Percentiles rank a stretch among this genome's conserved stretches.
These are phyloP conservation scores for Automeris io DNA, from an alignment of 2,888 invertebrate genomes.

Conservation along the genomic window DNA sequence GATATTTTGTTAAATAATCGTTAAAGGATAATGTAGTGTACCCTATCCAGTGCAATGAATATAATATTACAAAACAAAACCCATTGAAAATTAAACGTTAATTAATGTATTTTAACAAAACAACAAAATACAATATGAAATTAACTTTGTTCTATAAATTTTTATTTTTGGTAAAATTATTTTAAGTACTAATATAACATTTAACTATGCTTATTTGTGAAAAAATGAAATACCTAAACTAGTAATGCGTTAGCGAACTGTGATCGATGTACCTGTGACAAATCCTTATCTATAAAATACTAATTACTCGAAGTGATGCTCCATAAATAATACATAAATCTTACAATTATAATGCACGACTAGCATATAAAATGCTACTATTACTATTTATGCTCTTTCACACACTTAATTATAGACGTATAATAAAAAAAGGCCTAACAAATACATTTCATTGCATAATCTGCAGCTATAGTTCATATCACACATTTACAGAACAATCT, in stretches of 20 bases:
- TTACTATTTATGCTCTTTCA: slow-evolving; percentile 16
- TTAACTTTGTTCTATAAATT: slow-evolving; percentile 59
- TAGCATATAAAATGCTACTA: slow-evolving; percentile 60
- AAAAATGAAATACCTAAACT: slow-evolving; percentile 35
- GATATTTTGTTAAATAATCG: slow-evolving; percentile 19
- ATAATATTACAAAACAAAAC: slow-evolving; percentile 59
- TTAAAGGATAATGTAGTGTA: slow-evolving; percentile 22
- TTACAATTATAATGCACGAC: slow-evolving; percentile 46
- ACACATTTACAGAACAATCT: too few species aligned
- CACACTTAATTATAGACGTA: too few species aligned
- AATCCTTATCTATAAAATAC: background rate
- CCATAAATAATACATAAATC: slow-evolving; percentile 20
- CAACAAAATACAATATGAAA: slow-evolving; percentile 45
- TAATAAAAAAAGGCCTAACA: too few species aligned
- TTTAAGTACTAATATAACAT: slow-evolving; percentile 69
- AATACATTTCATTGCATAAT: too few species aligned
- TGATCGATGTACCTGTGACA: slow-evolving; percentile 6
- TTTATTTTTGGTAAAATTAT: slow-evolving; percentile 64
- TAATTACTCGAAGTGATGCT: slow-evolving; percentile 22
- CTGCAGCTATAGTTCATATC: too few species aligned
- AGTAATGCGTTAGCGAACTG: slow-evolving; percentile 15
- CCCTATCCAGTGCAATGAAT: slow-evolving; percentile 30
- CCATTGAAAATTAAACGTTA: slow-evolving; percentile 34
- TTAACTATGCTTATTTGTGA: slow-evolving; percentile 53
- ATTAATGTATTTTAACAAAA: slow-evolving; percentile 39